Conservation (phyloP, 2,888 invertebrate species). For the Lasioglossum calceatum region DNA sequence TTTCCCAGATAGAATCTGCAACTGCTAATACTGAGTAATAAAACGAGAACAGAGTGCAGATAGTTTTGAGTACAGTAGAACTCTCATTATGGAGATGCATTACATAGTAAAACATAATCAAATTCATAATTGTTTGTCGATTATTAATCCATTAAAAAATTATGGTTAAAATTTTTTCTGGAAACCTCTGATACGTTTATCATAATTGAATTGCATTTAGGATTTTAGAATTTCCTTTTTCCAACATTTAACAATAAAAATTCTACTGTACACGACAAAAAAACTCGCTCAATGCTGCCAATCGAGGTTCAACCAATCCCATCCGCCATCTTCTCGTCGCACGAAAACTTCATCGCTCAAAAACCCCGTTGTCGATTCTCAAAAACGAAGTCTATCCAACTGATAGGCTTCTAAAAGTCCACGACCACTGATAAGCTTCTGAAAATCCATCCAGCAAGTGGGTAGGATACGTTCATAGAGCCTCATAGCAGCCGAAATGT, state of each 20-base stretch:
- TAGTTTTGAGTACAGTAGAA: not conserved
- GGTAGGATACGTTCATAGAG: not conserved
- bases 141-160: not conserved
- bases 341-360: not conserved
- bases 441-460: not conserved
- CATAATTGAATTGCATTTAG: too few relatives aligned
- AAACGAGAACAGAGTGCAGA: not conserved
- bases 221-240: too few relatives aligned
- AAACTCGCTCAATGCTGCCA: not conserved
- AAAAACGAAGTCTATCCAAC: not conserved
- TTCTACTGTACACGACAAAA: not conserved
- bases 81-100: not conserved
- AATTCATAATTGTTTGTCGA: not conserved
- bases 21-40: constrained; percentile 25
- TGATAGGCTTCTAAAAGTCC: not conserved
- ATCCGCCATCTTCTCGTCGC: not conserved
- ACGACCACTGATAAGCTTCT: not conserved
- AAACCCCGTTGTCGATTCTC: not conserved
- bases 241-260: not conserved
- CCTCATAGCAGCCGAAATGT: not conserved
- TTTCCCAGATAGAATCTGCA: not conserved
- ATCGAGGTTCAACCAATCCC: constrained; percentile 17
- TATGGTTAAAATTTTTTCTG: not conserved
- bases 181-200: not conserved
- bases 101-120: not conserved